Evolutionary conservation across 2,888 invertebrate genomes (phyloP).

Genomic region (Tillus elongatus): DNA sequence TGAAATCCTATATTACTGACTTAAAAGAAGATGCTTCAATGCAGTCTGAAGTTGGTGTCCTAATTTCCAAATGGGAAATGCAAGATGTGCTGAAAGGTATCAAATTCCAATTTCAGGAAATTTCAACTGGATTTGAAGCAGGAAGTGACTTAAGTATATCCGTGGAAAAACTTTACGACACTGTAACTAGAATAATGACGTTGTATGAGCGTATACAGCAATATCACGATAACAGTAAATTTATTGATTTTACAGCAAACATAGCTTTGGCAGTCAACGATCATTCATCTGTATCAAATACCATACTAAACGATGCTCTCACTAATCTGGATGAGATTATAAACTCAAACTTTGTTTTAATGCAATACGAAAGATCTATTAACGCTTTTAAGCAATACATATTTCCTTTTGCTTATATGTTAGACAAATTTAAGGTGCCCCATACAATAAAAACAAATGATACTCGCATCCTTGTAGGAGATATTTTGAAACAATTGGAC

Average conservation of each 20-base stretch:
- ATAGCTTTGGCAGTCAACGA: neutral
- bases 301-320: neutral
- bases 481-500: neutral
- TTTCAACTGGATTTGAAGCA: neutral
- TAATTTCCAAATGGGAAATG: conserved; percentile 1
- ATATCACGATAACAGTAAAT: neutral
- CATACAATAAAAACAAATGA: neutral
- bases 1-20: neutral
- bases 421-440: conserved; percentile 1
- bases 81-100: neutral
- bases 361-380: conserved; percentile 6
- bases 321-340: neutral
- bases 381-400: conserved; percentile 2
- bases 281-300: neutral
- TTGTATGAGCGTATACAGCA: neutral
- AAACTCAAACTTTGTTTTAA: neutral
- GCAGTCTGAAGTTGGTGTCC: neutral
- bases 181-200: neutral
- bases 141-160: neutral
- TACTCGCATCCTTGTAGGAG: neutral
- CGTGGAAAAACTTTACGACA: neutral
- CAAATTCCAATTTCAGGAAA: neutral
- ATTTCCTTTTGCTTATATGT: conserved; percentile 3
- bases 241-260: neutral
- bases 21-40: neutral